These are phyloP conservation scores for Nesogale talazaci DNA, from an alignment of 2,113 vertebrate genomes.

Conservation along the genomic window DNA sequence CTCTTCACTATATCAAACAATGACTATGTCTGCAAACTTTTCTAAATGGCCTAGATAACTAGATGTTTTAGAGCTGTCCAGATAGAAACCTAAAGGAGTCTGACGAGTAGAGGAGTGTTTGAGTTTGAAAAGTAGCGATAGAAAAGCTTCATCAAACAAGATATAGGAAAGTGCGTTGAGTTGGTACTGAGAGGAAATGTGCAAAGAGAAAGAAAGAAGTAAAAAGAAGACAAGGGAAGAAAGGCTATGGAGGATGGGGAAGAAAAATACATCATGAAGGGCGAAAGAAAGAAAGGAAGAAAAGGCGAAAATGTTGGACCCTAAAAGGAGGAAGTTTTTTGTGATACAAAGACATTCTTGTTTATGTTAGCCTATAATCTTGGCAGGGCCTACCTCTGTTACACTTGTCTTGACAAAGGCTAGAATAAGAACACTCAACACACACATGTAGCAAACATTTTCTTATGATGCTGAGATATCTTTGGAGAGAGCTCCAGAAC, in stretches of 20 bases:
- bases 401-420: not conserved
- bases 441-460: not conserved
- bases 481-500: not conserved
- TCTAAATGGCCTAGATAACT: not conserved
- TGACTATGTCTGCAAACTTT: not conserved
- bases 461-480: not conserved
- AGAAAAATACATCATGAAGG: not conserved
- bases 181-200: not conserved
- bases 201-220: not conserved
- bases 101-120: not conserved
- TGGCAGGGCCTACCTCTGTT: not conserved
- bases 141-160: not conserved
- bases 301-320: not conserved
- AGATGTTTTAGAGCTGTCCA: not conserved
- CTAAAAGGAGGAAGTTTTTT: not conserved
- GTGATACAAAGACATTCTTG: too few relatives aligned
- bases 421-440: too few relatives aligned
- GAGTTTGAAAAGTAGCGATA: not conserved
- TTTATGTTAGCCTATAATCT: not conserved
- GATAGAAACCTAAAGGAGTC: rapidly evolving
- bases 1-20: not conserved
- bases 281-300: not conserved
- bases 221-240: not conserved
- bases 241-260: not conserved
- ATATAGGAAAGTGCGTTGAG: not conserved